These are phyloP conservation scores for Cheilosia pagana DNA, from an alignment of 2,888 invertebrate genomes.

Conservation along the genomic window DNA sequence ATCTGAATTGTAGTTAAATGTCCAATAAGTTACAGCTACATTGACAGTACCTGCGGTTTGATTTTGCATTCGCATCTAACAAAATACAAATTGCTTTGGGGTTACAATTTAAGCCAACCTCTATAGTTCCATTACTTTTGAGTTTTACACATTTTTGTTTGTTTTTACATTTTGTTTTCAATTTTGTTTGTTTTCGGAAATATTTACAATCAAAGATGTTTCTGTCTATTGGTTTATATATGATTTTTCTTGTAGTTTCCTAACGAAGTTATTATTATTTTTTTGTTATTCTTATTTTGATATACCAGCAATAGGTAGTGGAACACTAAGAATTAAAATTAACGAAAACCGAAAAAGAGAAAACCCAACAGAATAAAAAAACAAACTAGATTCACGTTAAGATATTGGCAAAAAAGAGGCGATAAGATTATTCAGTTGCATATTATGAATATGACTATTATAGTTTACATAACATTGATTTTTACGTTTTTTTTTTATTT, in stretches of 20 bases:
- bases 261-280: constrained; percentile 47
- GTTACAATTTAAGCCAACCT: constrained; percentile 76
- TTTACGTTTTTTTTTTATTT: constrained; percentile 32
- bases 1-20: constrained; percentile 69
- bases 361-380: constrained; percentile 16
- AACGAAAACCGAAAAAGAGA: constrained; percentile 33
- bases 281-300: constrained; percentile 47
- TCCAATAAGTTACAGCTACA: constrained; percentile 71
- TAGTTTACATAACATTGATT: constrained; percentile 70
- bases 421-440: constrained; percentile 73
- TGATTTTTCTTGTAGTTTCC: constrained; percentile 54
- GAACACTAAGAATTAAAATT: constrained; percentile 62
- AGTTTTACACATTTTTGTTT: constrained; percentile 54
- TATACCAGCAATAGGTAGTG: constrained; percentile 65
- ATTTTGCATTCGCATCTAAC: constrained; percentile 58
- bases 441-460: constrained; percentile 72
- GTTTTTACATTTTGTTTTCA: constrained; percentile 29
- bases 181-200: constrained; percentile 51
- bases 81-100: constrained; percentile 55
- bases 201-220: constrained; percentile 66
- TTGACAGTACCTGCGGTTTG: constrained; percentile 69
- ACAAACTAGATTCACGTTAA: constrained; percentile 56
- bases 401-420: constrained; percentile 75
- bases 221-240: constrained; percentile 36
- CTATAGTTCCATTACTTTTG: constrained; percentile 64